Base-by-base conservation (phyloP, 2,797 vertebrate genomes). In the Enteromius trimaculatus region DNA sequence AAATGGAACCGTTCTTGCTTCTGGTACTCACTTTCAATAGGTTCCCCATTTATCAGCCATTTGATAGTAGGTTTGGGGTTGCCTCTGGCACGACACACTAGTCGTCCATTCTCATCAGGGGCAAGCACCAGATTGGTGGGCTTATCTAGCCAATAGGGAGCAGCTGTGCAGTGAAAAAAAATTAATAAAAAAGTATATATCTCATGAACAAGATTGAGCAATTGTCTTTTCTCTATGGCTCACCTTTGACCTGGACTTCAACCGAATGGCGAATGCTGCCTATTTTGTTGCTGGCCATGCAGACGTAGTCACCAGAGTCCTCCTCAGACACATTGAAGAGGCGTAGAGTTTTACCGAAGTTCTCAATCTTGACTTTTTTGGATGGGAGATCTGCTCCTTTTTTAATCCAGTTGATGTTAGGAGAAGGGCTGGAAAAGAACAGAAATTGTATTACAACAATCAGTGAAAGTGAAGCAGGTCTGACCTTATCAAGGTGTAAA, bases 201-300 rank as follows among this genome's bases (percentile, higher is more conserved):
- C 37, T 39, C 75, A 55, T 14, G 2, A 49, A 70, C 26, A 55
- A 64, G 26, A 65, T 6, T 34, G n/a, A 37, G 26, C 7, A 60
- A 9, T 21, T 65, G 60, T 26, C 17, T 7, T 64, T 70, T 4
- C 34, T 68, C 19, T n/a, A 9, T 8, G 14, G 21, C 96, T 94
- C 92, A 99, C 98, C 97, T 97, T 99, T 98, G 86, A 99, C 97
- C 92, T 97, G 96, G 88, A 99, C 97, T 81, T 93, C 94, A 93
- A 99, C 97, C 71, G 96, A 95, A 94, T 98, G 98, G 42, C 95
- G 96, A 86, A 95, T 96, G 91, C 95, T 97, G 88, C 97, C 98
- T 85, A 98, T 93, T 84, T 96, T 96, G 92, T 97, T 99, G 70
- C 94, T 97, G 3, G 98, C 97, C 95, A 98, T 95, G 93, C 98